A percentile compares a stretch with the other conserved stretches of the same genome.
These are phyloP conservation scores for Phyllopteryx taeniolatus DNA, from an alignment of 2,113 vertebrate species.

Conservation along the genomic window DNA sequence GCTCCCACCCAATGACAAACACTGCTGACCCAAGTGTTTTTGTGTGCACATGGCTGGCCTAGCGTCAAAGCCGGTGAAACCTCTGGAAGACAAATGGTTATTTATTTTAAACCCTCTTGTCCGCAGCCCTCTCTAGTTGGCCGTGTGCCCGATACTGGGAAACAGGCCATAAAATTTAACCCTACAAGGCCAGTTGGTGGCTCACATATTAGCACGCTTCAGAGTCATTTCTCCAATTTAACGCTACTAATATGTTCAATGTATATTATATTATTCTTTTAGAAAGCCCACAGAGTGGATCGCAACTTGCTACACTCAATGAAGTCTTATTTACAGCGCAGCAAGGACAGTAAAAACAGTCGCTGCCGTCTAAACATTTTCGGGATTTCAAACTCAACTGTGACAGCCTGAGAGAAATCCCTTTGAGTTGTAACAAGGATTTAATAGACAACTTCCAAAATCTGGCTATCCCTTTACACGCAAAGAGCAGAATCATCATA, in stretches of 20 bases:
- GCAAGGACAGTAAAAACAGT: neutral
- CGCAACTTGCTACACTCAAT: neutral
- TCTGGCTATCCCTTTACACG: slow-evolving; percentile 68
- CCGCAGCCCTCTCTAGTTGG: slow-evolving; percentile 29
- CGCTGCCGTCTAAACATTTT: slow-evolving; percentile 36
- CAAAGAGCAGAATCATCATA: slow-evolving; percentile 75
- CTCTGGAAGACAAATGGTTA: slow-evolving; percentile 62
- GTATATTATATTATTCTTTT: neutral
- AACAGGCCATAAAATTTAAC: slow-evolving; percentile 32
- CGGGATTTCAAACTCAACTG: slow-evolving; percentile 22
- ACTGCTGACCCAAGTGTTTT: slow-evolving; percentile 61
- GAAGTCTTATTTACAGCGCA: neutral
- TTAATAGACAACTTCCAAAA: slow-evolving; percentile 58
- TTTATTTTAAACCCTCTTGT: slow-evolving; percentile 61
- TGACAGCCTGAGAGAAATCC: slow-evolving; percentile 22
- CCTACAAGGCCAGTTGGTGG: slow-evolving; percentile 47
- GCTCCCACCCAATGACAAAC: slow-evolving; percentile 42
- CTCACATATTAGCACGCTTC: neutral
- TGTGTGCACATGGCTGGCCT: slow-evolving; percentile 16
- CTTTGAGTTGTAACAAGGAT: slow-evolving; percentile 50
- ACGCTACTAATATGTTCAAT: neutral
- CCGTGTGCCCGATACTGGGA: slow-evolving; percentile 30
- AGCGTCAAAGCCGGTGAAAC: slow-evolving; percentile 63
- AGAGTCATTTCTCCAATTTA: neutral
- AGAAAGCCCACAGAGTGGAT: neutral